Base-by-base conservation (phyloP, 2,888 invertebrate genomes). In the Amaurobius ferox region DNA sequence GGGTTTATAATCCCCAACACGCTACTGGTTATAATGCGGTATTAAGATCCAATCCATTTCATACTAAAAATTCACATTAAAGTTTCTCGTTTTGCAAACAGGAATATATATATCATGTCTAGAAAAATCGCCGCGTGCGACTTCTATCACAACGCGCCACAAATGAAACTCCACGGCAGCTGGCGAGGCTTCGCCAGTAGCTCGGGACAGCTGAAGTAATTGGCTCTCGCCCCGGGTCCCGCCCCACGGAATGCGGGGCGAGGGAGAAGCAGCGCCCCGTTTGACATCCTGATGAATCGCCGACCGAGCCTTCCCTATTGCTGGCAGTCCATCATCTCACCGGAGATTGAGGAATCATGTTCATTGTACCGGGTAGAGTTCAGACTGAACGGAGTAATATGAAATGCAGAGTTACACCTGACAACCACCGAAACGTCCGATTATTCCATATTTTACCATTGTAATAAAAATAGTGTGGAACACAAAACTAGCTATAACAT, bases 231-330 rank as follows among this genome's bases (percentile, higher is more conserved):
- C 23, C 55, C 23, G 23, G 23, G 30, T 32, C 66, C 23, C 32
- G n/a, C 66, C 35, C 32, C 35, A 7, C 44, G 77, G 77, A 55
- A 77, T 77, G 68, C 40, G 55, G 61, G 30, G 70, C 61, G 78
- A 68, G 77, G 44, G 77, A 35, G 77, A 28, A 48, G 62, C 26
- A 77, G 26, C 62, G 35, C 19, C 29, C 70, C 16, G 30, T 62
- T 71, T 79, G 78, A 79, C 78, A 71, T 35, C 67, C 39, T 79
- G 78, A 79, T 79, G 32, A 71, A 79, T 79, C 23, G 78, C 44
- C 55, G 7, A 16, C 28, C 28, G 5, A n/a, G 19, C 30, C 66
- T 23, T 35, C 66, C 32, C 64, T 19, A 44, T 44, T 44, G 9
- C 44, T 44, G 44, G 44, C 55, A 23, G 55, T 55, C 16, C 55